Evolutionary conservation across 2,888 invertebrate genomes (phyloP).

Genomic region (Pseudeuparius sepicola): DNA sequence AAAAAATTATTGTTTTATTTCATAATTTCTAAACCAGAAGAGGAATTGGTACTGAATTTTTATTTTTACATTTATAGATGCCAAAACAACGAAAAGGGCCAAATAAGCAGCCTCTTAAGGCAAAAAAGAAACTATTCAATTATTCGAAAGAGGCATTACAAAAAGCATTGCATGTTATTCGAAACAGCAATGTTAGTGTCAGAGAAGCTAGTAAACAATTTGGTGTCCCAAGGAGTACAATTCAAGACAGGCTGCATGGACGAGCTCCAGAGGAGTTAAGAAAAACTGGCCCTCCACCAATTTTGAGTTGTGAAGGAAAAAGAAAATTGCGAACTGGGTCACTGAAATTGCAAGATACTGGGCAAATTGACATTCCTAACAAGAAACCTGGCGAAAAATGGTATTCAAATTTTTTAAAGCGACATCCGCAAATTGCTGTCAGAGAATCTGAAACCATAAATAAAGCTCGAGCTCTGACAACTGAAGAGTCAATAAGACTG

Average conservation of each 20-base stretch:
- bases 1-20: too few species aligned
- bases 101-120: background rate
- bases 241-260: conserved; percentile 14
- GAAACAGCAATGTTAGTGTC: conserved; percentile 8
- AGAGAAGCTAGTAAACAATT: conserved; percentile 14
- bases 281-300: conserved; percentile 25
- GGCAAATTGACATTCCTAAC: too few species aligned
- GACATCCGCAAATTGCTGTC: conserved; percentile 15
- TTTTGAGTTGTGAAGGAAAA: conserved; percentile 24
- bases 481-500: conserved; percentile 19
- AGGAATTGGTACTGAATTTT: too few species aligned
- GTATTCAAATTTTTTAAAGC: conserved; percentile 22
- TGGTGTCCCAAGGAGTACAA: conserved; percentile 17
- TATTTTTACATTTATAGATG: conserved; percentile 5
- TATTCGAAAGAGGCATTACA: conserved; percentile 14
- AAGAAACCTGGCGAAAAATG: conserved; percentile 24
- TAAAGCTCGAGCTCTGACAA: conserved; percentile 18
- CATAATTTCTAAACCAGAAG: too few species aligned
- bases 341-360: conserved; percentile 2
- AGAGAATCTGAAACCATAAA: conserved; percentile 18
- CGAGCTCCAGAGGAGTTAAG: conserved; percentile 21
- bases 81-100: background rate
- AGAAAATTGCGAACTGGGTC: conserved; percentile 25
- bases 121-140: conserved; percentile 7
- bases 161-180: conserved; percentile 12